phyloP scores from a whole-genome alignment of 2,797 vertebrate species.

The Ceyx erithaca region DNA sequence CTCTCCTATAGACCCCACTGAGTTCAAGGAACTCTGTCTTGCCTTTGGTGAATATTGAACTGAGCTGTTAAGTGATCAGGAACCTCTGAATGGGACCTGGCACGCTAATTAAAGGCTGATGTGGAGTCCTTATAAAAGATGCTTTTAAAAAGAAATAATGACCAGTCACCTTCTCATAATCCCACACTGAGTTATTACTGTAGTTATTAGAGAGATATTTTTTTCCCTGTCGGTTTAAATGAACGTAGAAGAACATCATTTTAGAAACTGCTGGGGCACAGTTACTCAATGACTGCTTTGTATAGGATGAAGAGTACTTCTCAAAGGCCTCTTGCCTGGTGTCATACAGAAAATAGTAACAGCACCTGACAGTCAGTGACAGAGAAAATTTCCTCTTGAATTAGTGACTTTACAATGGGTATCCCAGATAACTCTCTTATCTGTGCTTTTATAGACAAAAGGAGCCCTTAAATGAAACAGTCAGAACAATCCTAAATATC shows the following conservation, averaged over 20 bases:
- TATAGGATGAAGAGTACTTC: constrained; percentile 34
- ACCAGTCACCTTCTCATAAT: background rate
- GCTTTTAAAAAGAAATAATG: constrained; percentile 44
- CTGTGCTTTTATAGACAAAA: constrained; percentile 34
- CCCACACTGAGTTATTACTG: background rate
- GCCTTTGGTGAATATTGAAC: background rate
- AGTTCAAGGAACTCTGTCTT: background rate
- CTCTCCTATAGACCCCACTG: background rate
- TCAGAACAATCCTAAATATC: constrained; percentile 46
- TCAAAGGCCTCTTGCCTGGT: constrained; percentile 34
- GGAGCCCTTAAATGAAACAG: background rate
- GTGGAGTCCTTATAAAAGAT: constrained; percentile 8
- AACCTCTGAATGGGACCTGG: background rate
- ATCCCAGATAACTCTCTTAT: constrained; percentile 43
- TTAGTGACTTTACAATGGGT: background rate
- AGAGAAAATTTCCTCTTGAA: constrained; percentile 39
- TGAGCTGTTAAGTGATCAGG: background rate
- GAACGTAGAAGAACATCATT: background rate
- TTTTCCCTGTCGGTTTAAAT: background rate
- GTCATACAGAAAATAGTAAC: constrained; percentile 44
- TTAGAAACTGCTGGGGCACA: background rate
- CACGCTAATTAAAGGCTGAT: constrained; percentile 19
- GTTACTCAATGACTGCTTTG: background rate
- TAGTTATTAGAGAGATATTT: background rate
- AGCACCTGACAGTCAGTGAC: constrained; percentile 44